These are phyloP conservation scores for Aythya baeri DNA, from an alignment of 2,113 vertebrate genomes.

Conservation along the genomic window DNA sequence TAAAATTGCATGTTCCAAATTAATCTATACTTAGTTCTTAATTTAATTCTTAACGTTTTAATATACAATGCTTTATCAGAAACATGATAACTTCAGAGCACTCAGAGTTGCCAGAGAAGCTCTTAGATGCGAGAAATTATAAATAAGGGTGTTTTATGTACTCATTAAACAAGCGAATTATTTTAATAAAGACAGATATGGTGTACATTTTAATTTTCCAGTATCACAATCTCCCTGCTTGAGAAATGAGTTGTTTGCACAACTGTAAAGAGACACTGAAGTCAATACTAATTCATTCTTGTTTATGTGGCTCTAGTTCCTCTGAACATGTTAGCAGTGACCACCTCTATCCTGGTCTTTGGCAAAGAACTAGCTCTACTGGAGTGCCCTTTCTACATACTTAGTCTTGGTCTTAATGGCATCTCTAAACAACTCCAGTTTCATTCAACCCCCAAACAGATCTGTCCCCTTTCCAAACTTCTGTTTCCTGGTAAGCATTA, in stretches of 20 bases:
- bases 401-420: background rate
- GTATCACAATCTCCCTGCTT: background rate
- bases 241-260: background rate
- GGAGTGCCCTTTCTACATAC: background rate
- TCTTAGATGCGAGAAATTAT: background rate
- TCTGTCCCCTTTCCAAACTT: background rate
- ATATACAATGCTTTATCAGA: background rate
- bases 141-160: background rate
- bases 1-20: background rate
- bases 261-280: background rate
- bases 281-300: background rate
- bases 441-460: background rate
- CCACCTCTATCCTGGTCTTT: background rate
- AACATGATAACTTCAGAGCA: background rate
- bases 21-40: background rate
- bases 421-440: background rate
- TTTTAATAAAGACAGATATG: background rate
- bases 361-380: rapidly evolving
- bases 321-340: background rate
- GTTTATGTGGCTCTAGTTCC: background rate
- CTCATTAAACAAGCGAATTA: background rate
- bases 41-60: background rate
- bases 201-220: background rate
- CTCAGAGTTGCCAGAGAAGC: background rate
- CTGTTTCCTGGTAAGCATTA: background rate